These are phyloP conservation scores for Timema cristinae DNA, from an alignment of 2,888 invertebrate species.

Conservation along the genomic window DNA sequence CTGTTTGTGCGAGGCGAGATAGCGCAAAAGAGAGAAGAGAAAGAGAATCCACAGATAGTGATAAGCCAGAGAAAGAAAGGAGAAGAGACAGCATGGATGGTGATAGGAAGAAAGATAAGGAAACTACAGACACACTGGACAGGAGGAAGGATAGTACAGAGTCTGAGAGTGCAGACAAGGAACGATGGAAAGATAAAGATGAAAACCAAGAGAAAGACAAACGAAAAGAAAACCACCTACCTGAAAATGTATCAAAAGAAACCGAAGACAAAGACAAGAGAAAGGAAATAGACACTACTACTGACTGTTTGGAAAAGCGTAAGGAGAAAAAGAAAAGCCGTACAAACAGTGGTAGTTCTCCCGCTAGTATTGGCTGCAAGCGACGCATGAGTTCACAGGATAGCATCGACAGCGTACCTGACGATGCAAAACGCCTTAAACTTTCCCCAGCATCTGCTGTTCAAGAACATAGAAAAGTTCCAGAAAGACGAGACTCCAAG, in stretches of 20 bases:
- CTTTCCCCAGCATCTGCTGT: slow-evolving; percentile 37
- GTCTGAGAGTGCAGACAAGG: slow-evolving; percentile 28
- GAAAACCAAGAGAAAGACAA: slow-evolving; percentile 25
- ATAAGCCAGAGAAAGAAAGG: slow-evolving; percentile 36
- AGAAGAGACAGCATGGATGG: slow-evolving; percentile 39
- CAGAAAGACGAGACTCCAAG: slow-evolving; percentile 67
- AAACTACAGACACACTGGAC: slow-evolving; percentile 21
- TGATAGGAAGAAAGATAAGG: slow-evolving; percentile 34
- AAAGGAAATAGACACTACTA: slow-evolving; percentile 37
- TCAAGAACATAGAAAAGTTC: slow-evolving; percentile 48
- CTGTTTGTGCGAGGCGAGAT: slow-evolving; percentile 37
- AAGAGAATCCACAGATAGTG: slow-evolving; percentile 31
- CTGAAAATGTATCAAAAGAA: slow-evolving; percentile 37
- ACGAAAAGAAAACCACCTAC: slow-evolving; percentile 20
- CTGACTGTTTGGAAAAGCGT: slow-evolving; percentile 39
- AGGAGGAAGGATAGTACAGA: slow-evolving; percentile 27
- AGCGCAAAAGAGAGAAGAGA: slow-evolving; percentile 38
- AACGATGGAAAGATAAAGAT: slow-evolving; percentile 28
- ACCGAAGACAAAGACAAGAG: slow-evolving; percentile 40
- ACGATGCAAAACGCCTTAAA: slow-evolving; percentile 57
- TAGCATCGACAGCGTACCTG: slow-evolving; percentile 51
- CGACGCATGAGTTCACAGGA: slow-evolving; percentile 77
- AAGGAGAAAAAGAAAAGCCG: slow-evolving; percentile 52
- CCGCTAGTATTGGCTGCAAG: slow-evolving; percentile 63
- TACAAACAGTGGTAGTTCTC: slow-evolving; percentile 53